Base-by-base conservation (phyloP, 2,888 invertebrate species). In the Nomada fabriciana region DNA sequence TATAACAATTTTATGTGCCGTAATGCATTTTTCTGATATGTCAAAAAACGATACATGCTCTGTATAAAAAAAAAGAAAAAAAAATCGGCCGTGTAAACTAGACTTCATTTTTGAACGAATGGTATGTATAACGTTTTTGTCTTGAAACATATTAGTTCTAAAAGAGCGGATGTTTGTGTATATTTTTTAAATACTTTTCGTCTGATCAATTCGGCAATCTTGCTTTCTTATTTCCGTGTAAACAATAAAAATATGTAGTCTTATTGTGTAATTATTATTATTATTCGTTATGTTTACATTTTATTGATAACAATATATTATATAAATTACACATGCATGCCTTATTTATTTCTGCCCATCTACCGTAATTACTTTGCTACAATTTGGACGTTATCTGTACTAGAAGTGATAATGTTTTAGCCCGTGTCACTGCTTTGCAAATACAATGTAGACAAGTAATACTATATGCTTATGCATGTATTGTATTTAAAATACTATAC, bases 241-340 rank as follows among this genome's bases (percentile, higher is more conserved):
- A 90, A 91, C 89, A 88, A 84, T 87, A 86, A 85, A 89, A 85
- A 84, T 88, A 88, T 84, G 86, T 90, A 91, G 89, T 87, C 85
- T 89, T 91, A 92, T 90, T 89, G 87, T 93, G 91, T 93, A 91
- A 92, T 93, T 93, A 93, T 92, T 91, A 91, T 93, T 93, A 91
- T 93, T 93, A 92, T 80, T 80, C 91, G 93, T 93, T 92, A 93
- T 93, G 93, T 93, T 71, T 93, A 93, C 89, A 93, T 91, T 93
- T 93, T 93, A 93, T 93, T 91, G 90, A 92, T 92, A 92, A 91
- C 92, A 93, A 93, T 93, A 93, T 92, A 93, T 93, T 92, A 91
- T 91, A 93, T 92, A 91, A 92, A 92, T 92, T 90, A 89, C 91
- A 90, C 74, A 76, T 87, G 89, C 89, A 90, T 90, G 89, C 88